Percentiles rank a stretch among this genome's conserved stretches.
Evolutionary conservation across 1,140 invertebrate species (phyloP).

Genomic region (Meloidogyne hapla): DNA sequence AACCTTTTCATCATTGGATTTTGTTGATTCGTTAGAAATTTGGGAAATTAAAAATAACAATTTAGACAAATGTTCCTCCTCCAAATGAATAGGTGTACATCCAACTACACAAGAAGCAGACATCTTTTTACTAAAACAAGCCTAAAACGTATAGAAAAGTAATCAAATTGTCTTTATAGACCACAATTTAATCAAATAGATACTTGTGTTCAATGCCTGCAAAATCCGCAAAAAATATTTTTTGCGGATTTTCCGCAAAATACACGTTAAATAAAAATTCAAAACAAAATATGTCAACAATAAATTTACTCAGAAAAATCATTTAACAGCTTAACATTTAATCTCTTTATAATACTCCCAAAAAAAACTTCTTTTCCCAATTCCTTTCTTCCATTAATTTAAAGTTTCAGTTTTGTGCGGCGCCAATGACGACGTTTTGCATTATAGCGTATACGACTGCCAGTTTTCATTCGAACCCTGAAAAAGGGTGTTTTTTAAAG

Average conservation of each 20-base stretch:
- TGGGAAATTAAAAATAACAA: constrained; percentile 6
- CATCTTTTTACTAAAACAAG: neutral
- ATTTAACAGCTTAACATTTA: neutral
- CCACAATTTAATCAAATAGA: too few relatives aligned
- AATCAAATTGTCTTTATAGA: too few relatives aligned
- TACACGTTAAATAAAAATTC: neutral
- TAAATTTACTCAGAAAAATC: neutral
- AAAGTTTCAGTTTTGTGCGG: constrained; percentile 64
- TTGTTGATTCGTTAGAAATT: neutral
- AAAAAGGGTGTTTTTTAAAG: neutral
- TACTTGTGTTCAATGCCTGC: too few relatives aligned
- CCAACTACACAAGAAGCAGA: constrained; percentile 1
- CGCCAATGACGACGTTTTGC: constrained; percentile 64
- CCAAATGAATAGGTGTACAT: constrained; percentile 37
- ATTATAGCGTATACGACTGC: constrained; percentile 63
- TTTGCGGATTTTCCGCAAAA: too few relatives aligned
- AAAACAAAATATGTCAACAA: neutral
- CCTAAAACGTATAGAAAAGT: too few relatives aligned
- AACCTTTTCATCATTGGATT: constrained; percentile 1
- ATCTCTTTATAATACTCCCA: neutral
- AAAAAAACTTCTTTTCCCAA: neutral
- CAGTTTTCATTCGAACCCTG: constrained; percentile 54
- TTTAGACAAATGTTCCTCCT: constrained; percentile 28
- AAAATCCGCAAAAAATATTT: too few relatives aligned
- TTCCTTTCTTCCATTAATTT: constrained; percentile 24